Evolutionary conservation across 2,113 vertebrate genomes (phyloP).

Genomic region (Oreocharis arfaki): DNA sequence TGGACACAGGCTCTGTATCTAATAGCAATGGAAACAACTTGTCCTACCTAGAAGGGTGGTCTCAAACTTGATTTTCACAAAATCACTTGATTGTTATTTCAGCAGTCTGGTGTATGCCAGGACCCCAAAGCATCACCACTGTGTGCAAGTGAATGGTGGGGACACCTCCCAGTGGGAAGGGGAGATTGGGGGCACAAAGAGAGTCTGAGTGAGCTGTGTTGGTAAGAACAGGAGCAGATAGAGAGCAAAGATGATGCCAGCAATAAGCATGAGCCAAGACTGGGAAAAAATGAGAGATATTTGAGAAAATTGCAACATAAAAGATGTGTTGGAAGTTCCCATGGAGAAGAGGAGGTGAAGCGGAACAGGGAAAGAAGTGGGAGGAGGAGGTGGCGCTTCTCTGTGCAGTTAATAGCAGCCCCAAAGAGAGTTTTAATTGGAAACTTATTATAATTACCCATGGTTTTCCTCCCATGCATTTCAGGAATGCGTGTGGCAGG

Average conservation of each 20-base stretch:
- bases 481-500: not conserved
- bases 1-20: not conserved
- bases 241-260: not conserved
- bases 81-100: not conserved
- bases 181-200: not conserved
- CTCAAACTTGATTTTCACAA: not conserved
- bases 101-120: not conserved
- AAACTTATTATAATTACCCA: not conserved
- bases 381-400: not conserved
- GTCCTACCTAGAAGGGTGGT: not conserved
- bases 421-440: not conserved
- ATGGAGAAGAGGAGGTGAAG: not conserved
- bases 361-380: not conserved
- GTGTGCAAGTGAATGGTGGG: not conserved
- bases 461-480: not conserved
- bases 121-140: not conserved
- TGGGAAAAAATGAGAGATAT: not conserved
- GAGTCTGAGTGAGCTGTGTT: not conserved
- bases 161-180: not conserved
- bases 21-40: not conserved
- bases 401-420: not conserved
- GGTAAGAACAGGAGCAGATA: not conserved
- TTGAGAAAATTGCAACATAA: not conserved
- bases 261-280: not conserved
- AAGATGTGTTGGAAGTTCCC: not conserved